Conservation (phyloP, 1,140 invertebrate genomes). For the Tyrophagus putrescentiae region DNA sequence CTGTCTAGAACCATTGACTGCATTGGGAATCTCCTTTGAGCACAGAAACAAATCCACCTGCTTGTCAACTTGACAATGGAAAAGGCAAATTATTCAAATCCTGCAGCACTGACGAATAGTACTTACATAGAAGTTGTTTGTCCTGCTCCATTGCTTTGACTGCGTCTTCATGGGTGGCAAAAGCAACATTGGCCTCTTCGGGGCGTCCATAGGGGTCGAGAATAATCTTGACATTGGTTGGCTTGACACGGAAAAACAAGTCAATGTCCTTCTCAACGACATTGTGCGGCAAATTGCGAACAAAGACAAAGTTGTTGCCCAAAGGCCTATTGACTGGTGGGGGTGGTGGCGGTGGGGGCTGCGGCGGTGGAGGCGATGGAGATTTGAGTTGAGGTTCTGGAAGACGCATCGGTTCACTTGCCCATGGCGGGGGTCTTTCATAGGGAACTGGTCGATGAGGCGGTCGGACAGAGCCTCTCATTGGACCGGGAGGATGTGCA, state of each 20-base stretch:
- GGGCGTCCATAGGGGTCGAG: constrained; percentile 65
- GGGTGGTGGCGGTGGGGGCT: background rate
- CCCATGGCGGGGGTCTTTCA: constrained; percentile 17
- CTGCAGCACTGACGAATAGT: background rate
- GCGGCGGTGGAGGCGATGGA: background rate
- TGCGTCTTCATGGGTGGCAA: constrained; percentile 71
- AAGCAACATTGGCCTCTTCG: constrained; percentile 82
- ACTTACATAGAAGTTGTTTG: constrained; percentile 37
- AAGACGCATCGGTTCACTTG: background rate
- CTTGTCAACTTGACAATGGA: background rate
- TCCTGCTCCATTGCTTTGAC: constrained; percentile 61
- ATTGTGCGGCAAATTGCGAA: constrained; percentile 76
- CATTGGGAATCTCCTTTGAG: background rate
- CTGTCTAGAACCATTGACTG: background rate
- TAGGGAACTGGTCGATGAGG: constrained; percentile 5
- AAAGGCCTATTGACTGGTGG: background rate
- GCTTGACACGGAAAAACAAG: constrained; percentile 74
- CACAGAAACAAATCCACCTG: background rate
- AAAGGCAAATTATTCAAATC: background rate
- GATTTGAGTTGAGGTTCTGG: constrained; percentile 1
- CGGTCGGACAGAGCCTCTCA: background rate
- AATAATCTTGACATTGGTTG: constrained; percentile 62
- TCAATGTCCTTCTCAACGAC: constrained; percentile 66
- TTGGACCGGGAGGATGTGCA: background rate
- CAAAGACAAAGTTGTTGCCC: constrained; percentile 56